These are phyloP conservation scores for Agelas oroides DNA, from an alignment of 37 sponge, comb jelly and placozoan genomes.

Conservation along the genomic window DNA sequence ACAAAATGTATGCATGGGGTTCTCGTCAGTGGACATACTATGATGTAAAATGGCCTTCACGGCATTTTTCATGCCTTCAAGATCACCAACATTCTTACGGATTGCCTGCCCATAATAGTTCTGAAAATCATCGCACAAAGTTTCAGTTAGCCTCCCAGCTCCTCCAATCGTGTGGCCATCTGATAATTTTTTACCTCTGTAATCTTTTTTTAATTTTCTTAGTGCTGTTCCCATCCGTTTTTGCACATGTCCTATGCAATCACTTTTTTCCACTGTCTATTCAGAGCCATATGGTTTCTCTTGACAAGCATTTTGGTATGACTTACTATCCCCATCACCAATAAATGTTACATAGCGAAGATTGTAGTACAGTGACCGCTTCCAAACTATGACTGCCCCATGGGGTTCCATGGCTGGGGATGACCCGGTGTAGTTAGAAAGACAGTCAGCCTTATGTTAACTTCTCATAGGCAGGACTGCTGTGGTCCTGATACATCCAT, in stretches of 20 bases:
- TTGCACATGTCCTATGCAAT: conserved; percentile 53
- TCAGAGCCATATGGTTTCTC: conserved; percentile 44
- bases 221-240: conserved; percentile 39
- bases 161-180: conserved; percentile 51
- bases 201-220: conserved; percentile 16
- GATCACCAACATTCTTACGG: conserved; percentile 11
- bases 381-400: conserved; percentile 2
- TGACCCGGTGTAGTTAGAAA: neutral
- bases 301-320: neutral
- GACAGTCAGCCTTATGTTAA: no score
- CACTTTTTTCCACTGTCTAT: conserved; percentile 8
- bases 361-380: neutral
- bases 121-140: conserved; percentile 15
- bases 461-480: no score
- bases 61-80: conserved; percentile 31
- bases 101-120: conserved; percentile 58
- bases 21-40: conserved; percentile 26
- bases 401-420: conserved; percentile 19
- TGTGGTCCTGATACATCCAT: no score
- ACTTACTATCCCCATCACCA: conserved; percentile 29
- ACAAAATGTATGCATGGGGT: conserved; percentile 33
- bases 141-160: conserved; percentile 28
- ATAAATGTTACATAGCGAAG: conserved; percentile 13
- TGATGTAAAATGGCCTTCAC: conserved; percentile 34
- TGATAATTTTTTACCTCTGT: conserved; percentile 17